Evolutionary conservation across 64 coral and sea anemone genomes (phyloP).

Genomic region (Pocillopora damicornis): DNA sequence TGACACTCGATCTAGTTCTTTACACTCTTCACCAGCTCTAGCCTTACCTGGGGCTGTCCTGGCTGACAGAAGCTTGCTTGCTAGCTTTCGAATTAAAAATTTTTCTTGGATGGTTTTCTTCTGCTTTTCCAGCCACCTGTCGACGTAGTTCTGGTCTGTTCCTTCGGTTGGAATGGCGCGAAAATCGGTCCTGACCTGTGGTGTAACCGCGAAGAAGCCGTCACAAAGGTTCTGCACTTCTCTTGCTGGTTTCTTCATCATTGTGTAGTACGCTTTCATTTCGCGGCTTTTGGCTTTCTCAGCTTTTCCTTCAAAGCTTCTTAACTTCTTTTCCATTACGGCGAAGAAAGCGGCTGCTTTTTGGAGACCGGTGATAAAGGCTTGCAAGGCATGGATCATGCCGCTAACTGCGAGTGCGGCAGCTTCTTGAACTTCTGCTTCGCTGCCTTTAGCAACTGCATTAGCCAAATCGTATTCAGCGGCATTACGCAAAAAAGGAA

Average conservation of each 20-base stretch:
- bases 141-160: constrained; percentile 29
- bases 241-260: not conserved
- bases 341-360: constrained; percentile 17
- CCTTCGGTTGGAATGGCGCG: not conserved
- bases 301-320: not conserved
- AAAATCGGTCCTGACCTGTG: constrained; percentile 16
- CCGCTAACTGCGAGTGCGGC: not conserved
- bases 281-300: not conserved
- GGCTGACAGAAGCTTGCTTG: no score
- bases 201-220: not conserved
- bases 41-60: no score
- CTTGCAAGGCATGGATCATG: not conserved
- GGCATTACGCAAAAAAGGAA: not conserved
- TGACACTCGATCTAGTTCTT: no score
- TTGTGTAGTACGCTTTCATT: not conserved
- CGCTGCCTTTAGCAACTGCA: not conserved
- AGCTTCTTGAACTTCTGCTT: not conserved
- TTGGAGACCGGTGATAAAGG: not conserved
- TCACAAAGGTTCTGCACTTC: not conserved
- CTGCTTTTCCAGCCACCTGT: constrained; percentile 32
- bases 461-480: not conserved
- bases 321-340: not conserved
- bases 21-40: no score
- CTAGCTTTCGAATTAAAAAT: no score
- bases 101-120: not conserved